These are phyloP conservation scores for Myiagra hebetior DNA, from an alignment of 2,113 vertebrate genomes.

Conservation along the genomic window DNA sequence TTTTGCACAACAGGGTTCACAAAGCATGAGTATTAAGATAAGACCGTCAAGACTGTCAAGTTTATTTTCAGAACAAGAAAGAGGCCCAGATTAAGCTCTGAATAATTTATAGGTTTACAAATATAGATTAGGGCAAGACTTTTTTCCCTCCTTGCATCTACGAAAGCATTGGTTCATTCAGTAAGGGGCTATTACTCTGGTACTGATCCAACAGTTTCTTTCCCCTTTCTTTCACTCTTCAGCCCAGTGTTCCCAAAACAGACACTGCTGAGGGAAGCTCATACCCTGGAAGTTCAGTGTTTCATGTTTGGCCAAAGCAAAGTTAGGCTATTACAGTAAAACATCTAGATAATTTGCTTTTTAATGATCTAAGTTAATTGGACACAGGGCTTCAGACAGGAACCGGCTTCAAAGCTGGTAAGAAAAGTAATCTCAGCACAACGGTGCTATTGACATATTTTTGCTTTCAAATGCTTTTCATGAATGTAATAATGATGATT, in stretches of 20 bases:
- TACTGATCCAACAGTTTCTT: not conserved
- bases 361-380: not conserved
- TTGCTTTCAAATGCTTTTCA: not conserved
- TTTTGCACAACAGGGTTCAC: not conserved
- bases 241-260: not conserved
- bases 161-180: not conserved
- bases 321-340: slow-evolving; percentile 19
- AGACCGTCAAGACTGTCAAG: not conserved
- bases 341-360: not conserved
- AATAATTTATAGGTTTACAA: not conserved
- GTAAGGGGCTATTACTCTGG: not conserved
- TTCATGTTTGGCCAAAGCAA: slow-evolving; percentile 3
- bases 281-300: not conserved
- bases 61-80: not conserved
- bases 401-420: not conserved
- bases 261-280: not conserved
- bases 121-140: not conserved
- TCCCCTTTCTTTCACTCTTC: not conserved
- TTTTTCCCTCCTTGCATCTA: not conserved
- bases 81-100: not conserved
- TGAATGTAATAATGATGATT: not conserved
- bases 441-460: not conserved
- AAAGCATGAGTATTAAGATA: not conserved
- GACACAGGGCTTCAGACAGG: not conserved
- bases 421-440: not conserved